Conservation (phyloP, 2,797 vertebrate species). For the Enteromius trimaculatus region DNA sequence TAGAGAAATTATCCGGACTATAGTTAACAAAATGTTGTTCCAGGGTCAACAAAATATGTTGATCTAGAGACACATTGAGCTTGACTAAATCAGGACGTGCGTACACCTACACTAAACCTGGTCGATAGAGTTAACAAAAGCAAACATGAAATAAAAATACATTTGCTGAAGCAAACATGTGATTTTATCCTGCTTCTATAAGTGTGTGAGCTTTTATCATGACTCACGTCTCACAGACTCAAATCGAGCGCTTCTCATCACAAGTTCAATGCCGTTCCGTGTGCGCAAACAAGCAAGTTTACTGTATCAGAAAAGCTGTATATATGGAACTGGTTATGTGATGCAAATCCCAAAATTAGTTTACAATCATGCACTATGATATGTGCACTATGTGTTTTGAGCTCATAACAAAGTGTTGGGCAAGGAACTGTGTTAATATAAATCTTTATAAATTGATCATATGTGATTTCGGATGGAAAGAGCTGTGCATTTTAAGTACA, state of each 20-base stretch:
- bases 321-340: background rate
- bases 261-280: background rate
- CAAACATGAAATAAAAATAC: background rate
- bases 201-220: background rate
- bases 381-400: background rate
- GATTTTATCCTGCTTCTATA: background rate
- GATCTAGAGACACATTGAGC: no score
- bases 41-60: no score
- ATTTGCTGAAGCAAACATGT: background rate
- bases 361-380: background rate
- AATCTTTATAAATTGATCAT: background rate
- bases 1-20: no score
- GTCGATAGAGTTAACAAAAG: background rate
- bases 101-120: background rate
- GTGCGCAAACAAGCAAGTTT: background rate
- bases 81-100: no score
- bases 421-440: background rate
- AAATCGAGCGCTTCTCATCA: background rate
- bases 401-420: background rate
- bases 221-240: background rate
- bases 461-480: background rate
- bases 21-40: no score
- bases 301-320: background rate
- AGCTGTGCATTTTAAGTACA: background rate
- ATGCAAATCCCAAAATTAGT: background rate